These are phyloP conservation scores for Crypturellus undulatus DNA, from an alignment of 2,113 vertebrate genomes.

Conservation along the genomic window DNA sequence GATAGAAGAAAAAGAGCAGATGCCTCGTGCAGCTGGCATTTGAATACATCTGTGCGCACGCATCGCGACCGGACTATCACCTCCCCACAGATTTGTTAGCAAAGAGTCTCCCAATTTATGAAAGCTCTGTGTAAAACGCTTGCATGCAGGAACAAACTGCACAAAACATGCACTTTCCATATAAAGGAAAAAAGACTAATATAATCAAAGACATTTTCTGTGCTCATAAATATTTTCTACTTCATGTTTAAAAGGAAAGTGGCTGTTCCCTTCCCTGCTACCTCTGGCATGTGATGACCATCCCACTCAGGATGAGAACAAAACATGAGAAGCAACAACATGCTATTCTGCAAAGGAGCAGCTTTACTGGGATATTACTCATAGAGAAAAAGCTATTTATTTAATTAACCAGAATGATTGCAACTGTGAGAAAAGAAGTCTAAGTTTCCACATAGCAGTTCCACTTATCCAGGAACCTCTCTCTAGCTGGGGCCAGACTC, in stretches of 20 bases:
- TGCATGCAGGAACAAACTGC: neutral
- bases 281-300: neutral
- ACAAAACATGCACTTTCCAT: neutral
- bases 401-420: no score
- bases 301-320: neutral
- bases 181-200: neutral
- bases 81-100: conserved; percentile 3
- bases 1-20: neutral
- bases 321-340: neutral
- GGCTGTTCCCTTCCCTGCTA: neutral
- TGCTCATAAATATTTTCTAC: neutral
- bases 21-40: conserved; percentile 26
- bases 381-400: neutral
- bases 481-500: neutral
- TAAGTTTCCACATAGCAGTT: neutral
- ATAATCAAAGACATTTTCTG: neutral
- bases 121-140: neutral
- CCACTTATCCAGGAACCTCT: neutral
- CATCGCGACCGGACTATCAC: neutral
- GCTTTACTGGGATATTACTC: neutral
- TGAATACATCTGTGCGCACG: conserved; percentile 29
- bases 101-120: neutral
- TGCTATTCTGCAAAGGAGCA: neutral
- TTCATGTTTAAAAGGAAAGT: neutral
- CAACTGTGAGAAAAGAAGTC: neutral